These are phyloP conservation scores for Oligia latruncula DNA, from an alignment of 2,888 invertebrate species.

Conservation along the genomic window DNA sequence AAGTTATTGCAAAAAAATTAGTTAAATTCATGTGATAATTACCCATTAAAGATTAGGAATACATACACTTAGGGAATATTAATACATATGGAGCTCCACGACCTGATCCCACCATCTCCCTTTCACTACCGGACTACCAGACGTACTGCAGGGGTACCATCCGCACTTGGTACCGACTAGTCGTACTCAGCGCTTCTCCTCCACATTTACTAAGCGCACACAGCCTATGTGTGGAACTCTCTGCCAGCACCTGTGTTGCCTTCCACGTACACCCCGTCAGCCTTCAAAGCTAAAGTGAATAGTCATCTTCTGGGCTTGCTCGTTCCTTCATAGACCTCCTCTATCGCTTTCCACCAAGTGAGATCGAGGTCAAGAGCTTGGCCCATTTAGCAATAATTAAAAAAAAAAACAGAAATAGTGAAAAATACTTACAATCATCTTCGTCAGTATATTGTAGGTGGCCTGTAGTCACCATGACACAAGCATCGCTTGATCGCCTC, in stretches of 20 bases:
- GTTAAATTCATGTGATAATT: neutral
- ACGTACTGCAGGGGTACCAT: neutral
- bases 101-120: neutral
- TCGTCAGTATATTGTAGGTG: slow-evolving; percentile 78
- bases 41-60: neutral
- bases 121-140: neutral
- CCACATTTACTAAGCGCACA: neutral
- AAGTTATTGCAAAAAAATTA: neutral
- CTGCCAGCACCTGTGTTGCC: neutral
- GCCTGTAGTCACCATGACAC: slow-evolving; percentile 81
- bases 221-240: neutral
- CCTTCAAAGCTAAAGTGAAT: neutral
- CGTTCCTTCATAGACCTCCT: too few relatives aligned
- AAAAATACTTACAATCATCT: slow-evolving; percentile 73
- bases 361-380: neutral
- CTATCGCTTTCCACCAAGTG: neutral
- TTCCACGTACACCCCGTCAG: neutral
- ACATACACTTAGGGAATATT: neutral
- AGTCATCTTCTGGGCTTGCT: neutral
- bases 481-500: slow-evolving; percentile 66
- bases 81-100: too few relatives aligned
- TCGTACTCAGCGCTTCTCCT: too few relatives aligned
- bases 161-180: neutral
- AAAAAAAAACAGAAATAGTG: neutral
- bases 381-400: neutral